phyloP scores from a whole-genome alignment of 2,797 vertebrate species.

The Crenichthys baileyi region DNA sequence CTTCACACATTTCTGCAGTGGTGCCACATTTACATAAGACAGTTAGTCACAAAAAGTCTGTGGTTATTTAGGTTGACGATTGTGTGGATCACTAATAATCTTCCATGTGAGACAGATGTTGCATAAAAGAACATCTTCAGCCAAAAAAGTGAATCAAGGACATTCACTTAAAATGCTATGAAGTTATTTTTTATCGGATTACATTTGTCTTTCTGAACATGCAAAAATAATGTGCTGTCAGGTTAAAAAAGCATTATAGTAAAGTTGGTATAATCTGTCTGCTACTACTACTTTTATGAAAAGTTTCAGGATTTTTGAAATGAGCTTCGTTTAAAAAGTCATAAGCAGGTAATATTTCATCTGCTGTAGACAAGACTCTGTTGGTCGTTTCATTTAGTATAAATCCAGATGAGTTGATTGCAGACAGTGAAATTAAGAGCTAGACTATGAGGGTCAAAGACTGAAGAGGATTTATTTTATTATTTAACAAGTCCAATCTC shows the following conservation, averaged over 20 bases:
- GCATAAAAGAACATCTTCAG: neutral
- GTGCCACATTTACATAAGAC: neutral
- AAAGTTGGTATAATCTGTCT: neutral
- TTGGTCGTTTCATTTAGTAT: neutral
- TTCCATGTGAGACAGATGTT: neutral
- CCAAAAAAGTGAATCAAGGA: neutral
- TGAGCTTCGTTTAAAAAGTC: neutral
- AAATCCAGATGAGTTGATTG: neutral
- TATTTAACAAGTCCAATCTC: neutral
- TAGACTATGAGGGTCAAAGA: neutral
- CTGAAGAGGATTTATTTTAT: neutral
- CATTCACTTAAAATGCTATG: neutral
- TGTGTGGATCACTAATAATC: slow-evolving; percentile 3
- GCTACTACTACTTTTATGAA: neutral
- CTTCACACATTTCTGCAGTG: slow-evolving; percentile 3
- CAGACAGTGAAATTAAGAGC: neutral
- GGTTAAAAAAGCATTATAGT: neutral
- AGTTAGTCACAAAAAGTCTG: neutral
- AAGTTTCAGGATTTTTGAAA: neutral
- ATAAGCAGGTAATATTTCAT: neutral
- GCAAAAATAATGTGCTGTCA: neutral
- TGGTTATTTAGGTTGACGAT: neutral
- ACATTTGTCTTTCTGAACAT: neutral
- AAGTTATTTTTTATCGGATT: neutral
- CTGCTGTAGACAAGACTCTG: too few species aligned